Conservation (phyloP, 1,140 invertebrate species). For the Hycleus phaleratus region DNA sequence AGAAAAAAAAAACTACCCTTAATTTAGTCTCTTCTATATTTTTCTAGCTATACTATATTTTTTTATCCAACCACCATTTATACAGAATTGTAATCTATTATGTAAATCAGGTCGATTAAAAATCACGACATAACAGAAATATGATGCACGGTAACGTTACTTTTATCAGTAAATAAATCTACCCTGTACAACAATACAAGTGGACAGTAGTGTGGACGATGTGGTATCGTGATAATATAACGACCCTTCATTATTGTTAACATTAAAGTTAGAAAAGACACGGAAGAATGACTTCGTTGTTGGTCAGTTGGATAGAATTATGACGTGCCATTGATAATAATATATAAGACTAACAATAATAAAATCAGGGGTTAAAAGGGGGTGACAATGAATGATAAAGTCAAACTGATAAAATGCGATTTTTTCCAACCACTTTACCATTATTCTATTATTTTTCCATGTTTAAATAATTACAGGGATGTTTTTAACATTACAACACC, state of each 20-base stretch:
- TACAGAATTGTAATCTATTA: constrained; percentile 18
- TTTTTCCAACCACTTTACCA: too few relatives aligned
- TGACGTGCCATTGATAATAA: constrained; percentile 3
- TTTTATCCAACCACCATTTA: neutral
- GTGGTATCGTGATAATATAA: neutral
- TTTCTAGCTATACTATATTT: neutral
- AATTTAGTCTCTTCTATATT: neutral
- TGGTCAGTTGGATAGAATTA: constrained; percentile 11
- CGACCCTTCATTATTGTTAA: too few relatives aligned
- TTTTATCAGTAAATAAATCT: constrained; percentile 11
- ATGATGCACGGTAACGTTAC: constrained; percentile 28
- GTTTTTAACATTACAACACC: too few relatives aligned
- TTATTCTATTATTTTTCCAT: too few relatives aligned
- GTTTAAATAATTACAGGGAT: too few relatives aligned
- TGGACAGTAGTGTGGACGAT: constrained; percentile 21
- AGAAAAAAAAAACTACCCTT: constrained; percentile 9
- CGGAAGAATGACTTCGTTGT: constrained; percentile 17
- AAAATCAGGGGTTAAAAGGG: too few relatives aligned
- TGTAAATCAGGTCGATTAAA: constrained; percentile 31
- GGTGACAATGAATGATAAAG: too few relatives aligned
- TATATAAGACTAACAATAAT: too few relatives aligned
- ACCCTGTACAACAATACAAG: constrained; percentile 14
- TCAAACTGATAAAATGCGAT: too few relatives aligned
- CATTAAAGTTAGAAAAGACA: neutral
- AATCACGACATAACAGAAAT: constrained; percentile 30